Percentiles rank a stretch among this genome's conserved stretches.
phyloP scores from a whole-genome alignment of 2,888 invertebrate genomes.

The Tiphia femorata region DNA sequence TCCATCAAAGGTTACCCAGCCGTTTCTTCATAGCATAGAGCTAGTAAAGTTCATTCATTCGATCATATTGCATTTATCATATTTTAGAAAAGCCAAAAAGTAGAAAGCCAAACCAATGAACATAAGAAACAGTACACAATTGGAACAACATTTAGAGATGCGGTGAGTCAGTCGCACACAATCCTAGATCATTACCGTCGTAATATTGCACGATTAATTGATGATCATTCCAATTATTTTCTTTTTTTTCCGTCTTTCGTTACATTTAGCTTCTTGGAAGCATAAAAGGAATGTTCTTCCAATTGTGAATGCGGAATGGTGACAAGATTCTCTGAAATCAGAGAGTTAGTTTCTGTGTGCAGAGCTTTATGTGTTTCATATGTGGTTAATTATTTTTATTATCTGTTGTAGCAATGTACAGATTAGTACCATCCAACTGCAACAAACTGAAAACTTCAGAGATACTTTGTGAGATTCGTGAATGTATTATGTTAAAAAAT shows the following conservation, averaged over 20 bases:
- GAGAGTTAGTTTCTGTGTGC: conserved; percentile 33
- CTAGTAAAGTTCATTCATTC: conserved; percentile 48
- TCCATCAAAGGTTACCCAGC: no score
- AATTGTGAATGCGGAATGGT: conserved; percentile 69
- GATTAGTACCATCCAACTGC: no score
- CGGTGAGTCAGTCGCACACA: conserved; percentile 68
- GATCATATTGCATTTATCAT: conserved; percentile 67
- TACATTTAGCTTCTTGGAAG: conserved; percentile 43
- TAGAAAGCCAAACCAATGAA: conserved; percentile 68
- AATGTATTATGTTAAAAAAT: no score
- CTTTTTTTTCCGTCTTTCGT: conserved; percentile 32
- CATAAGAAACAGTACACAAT: conserved; percentile 67
- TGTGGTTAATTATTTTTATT: conserved; percentile 10
- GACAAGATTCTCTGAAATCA: conserved; percentile 33
- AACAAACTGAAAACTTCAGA: no score
- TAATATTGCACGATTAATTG: conserved; percentile 66
- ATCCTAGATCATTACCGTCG: conserved; percentile 63
- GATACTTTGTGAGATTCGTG: no score
- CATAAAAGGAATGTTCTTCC: conserved; percentile 68
- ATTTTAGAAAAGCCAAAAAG: conserved; percentile 70
- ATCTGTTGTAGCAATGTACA: no score
- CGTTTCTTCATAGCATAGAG: conserved; percentile 25
- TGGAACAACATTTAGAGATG: conserved; percentile 69
- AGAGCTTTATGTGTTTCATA: conserved; percentile 46
- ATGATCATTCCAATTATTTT: conserved; percentile 52